Conservation (phyloP, 1,140 invertebrate species). For the Halictus rubicundus region DNA sequence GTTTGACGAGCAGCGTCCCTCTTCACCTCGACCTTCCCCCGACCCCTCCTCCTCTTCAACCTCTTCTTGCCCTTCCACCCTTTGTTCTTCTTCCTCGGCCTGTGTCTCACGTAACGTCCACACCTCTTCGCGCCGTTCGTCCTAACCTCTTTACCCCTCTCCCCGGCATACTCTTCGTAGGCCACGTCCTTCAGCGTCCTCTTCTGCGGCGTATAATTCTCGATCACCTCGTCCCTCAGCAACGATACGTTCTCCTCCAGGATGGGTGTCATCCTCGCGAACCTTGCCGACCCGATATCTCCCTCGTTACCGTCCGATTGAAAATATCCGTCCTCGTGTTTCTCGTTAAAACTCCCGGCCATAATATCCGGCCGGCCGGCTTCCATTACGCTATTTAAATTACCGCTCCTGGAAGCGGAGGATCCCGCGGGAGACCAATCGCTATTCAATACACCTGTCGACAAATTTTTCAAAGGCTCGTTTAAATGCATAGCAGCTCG, state of each 20-base stretch:
- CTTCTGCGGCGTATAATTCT: constrained; percentile 37
- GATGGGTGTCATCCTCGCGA: background rate
- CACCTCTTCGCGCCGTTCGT: too few relatives aligned
- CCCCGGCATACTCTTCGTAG: background rate
- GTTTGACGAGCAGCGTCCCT: background rate
- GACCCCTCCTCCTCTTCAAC: background rate
- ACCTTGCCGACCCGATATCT: background rate
- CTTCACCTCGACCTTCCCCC: background rate
- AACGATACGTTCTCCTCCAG: too few relatives aligned
- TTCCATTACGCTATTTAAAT: constrained; percentile 39
- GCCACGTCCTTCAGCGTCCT: constrained; percentile 31
- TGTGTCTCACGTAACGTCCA: too few relatives aligned
- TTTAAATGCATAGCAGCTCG: constrained; percentile 44
- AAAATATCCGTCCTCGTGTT: background rate
- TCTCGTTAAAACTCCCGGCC: constrained; percentile 4
- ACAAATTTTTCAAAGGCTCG: constrained; percentile 40
- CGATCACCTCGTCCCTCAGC: background rate
- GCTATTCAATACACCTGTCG: constrained; percentile 29
- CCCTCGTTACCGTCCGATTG: background rate
- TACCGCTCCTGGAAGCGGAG: background rate
- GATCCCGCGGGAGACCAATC: background rate
- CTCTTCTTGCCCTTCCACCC: background rate
- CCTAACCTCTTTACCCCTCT: background rate
- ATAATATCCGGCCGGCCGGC: constrained; percentile 9
- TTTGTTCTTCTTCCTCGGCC: too few relatives aligned